Percentiles rank a stretch among this genome's conserved stretches.
Evolutionary conservation across 2,888 invertebrate species (phyloP).

Genomic region (Dascillus cervinus): DNA sequence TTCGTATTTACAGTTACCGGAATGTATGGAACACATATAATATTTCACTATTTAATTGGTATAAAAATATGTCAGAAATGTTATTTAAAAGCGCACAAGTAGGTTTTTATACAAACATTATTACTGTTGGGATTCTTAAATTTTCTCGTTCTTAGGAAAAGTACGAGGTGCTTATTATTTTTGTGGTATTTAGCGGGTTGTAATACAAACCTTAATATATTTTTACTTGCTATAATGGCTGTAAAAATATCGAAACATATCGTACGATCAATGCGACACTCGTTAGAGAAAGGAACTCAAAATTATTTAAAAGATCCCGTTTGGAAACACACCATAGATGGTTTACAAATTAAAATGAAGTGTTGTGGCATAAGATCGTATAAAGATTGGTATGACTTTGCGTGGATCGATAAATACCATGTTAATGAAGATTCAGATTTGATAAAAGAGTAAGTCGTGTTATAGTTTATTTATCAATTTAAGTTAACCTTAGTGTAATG

Average conservation of each 20-base stretch:
- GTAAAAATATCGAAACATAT: slow-evolving; percentile 38
- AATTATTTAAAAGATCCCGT: slow-evolving; percentile 49
- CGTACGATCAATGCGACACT: slow-evolving; percentile 42
- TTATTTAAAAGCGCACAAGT: slow-evolving; percentile 36
- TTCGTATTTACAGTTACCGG: slow-evolving; percentile 38
- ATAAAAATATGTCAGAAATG: slow-evolving; percentile 37
- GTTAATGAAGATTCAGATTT: slow-evolving; percentile 26
- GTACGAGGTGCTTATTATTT: slow-evolving; percentile 34
- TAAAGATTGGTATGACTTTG: slow-evolving; percentile 52
- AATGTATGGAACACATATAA: slow-evolving; percentile 36
- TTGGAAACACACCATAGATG: slow-evolving; percentile 52
- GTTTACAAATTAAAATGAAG: slow-evolving; percentile 48
- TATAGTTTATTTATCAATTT: not conserved
- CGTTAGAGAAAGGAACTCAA: slow-evolving; percentile 49
- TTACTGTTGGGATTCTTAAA: slow-evolving; percentile 2
- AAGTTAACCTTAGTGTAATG: too few relatives aligned
- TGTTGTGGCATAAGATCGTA: slow-evolving; percentile 52
- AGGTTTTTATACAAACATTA: too few relatives aligned
- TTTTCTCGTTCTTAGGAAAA: slow-evolving; percentile 35
- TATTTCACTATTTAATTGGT: slow-evolving; percentile 35
- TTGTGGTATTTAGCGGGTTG: slow-evolving; percentile 36
- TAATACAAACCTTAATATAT: slow-evolving; percentile 32
- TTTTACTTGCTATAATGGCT: slow-evolving; percentile 32
- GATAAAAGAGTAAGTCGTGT: slow-evolving; percentile 29
- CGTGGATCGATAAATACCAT: slow-evolving; percentile 51